Evolutionary conservation across 2,113 vertebrate species (phyloP).

Genomic region (Poeciliopsis occidentalis): DNA sequence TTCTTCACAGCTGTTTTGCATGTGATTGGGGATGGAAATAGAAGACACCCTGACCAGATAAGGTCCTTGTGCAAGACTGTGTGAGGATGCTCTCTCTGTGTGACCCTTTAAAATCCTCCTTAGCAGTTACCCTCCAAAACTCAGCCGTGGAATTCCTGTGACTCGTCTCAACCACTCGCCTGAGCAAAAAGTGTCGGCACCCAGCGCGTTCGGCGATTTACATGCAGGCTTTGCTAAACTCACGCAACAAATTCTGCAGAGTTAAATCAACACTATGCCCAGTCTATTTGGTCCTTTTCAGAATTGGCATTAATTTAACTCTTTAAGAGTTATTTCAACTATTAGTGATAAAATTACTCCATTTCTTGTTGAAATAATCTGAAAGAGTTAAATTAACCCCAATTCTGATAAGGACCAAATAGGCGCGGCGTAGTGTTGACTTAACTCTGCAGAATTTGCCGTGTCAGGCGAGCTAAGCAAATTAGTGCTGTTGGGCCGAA

Average conservation of each 20-base stretch:
- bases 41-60: slow-evolving; percentile 66
- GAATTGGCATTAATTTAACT: too few species aligned
- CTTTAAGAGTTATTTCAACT: too few species aligned
- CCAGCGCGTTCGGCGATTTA: not conserved
- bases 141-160: not conserved
- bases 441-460: too few species aligned
- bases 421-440: too few species aligned
- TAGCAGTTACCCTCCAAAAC: not conserved
- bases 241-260: too few species aligned
- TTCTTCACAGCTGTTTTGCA: slow-evolving; percentile 84
- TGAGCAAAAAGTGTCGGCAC: not conserved
- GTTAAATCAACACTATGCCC: too few species aligned
- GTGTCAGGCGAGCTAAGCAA: not conserved
- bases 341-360: too few species aligned
- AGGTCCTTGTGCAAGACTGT: slow-evolving; percentile 51
- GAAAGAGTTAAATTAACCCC: too few species aligned
- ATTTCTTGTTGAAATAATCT: too few species aligned
- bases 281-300: too few species aligned
- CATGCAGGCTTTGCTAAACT: slow-evolving; percentile 3
- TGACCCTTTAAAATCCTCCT: slow-evolving; percentile 13
- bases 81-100: slow-evolving; percentile 9
- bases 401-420: too few species aligned
- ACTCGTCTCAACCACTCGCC: slow-evolving; percentile 9
- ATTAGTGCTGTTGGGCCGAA: not conserved
- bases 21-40: slow-evolving; percentile 82